phyloP scores from a whole-genome alignment of 2,888 invertebrate species.

The Tromatobia lineatoria region DNA sequence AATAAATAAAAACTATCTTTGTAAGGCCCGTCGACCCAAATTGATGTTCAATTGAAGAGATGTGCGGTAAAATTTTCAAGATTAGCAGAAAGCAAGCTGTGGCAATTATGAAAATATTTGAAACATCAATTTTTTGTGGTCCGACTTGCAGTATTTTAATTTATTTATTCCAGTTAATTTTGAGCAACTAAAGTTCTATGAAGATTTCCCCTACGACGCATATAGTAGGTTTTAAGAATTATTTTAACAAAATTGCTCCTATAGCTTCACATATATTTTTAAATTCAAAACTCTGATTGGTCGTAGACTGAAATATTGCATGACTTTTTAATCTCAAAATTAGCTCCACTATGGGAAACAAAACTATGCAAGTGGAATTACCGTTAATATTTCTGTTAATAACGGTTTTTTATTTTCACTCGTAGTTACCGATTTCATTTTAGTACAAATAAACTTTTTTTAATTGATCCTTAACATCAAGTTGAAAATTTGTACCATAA shows the following conservation, averaged over 20 bases:
- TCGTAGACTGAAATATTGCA: background rate
- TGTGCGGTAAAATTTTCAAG: too few species aligned
- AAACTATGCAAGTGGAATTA: background rate
- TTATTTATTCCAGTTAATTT: background rate
- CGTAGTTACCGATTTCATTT: too few species aligned
- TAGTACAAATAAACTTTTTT: too few species aligned
- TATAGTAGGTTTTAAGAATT: background rate
- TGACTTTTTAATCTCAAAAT: background rate
- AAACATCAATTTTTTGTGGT: background rate
- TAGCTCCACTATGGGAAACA: background rate
- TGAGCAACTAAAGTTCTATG: background rate
- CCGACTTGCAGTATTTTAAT: background rate
- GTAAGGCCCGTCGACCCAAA: background rate
- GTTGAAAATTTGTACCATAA: background rate
- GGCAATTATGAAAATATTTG: background rate
- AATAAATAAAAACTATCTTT: background rate
- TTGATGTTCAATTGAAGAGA: too few species aligned
- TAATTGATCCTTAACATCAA: background rate
- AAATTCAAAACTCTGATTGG: background rate
- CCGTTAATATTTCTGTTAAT: too few species aligned
- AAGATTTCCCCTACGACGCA: background rate
- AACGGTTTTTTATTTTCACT: too few species aligned
- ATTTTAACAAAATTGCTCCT: too few species aligned
- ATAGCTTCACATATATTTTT: background rate
- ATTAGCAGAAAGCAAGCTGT: too few species aligned